phyloP scores from a whole-genome alignment of 2,113 vertebrate species.

The Nyctibius bracteatus region DNA sequence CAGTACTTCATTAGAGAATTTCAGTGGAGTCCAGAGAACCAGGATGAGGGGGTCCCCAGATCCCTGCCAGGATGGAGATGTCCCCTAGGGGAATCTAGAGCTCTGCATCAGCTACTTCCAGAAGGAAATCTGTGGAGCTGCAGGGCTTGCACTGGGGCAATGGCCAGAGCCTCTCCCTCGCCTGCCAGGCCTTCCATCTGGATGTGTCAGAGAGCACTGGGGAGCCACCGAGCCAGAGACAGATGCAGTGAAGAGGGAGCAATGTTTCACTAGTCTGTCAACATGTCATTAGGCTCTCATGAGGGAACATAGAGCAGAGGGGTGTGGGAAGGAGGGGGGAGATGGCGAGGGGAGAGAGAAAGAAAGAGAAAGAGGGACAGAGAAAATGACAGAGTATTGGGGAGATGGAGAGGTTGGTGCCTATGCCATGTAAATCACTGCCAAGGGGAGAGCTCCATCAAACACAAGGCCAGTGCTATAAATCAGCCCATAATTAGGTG shows the following conservation, averaged over 20 bases:
- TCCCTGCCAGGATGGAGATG: not conserved
- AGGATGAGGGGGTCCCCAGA: not conserved
- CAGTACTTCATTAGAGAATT: not conserved
- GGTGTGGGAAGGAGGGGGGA: not conserved
- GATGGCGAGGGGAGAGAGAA: not conserved
- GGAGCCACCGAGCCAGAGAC: slow-evolving; percentile 27
- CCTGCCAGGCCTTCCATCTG: slow-evolving; percentile 57
- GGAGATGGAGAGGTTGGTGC: slow-evolving; percentile 64
- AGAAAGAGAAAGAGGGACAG: not conserved
- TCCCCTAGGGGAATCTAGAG: not conserved
- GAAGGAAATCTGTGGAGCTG: not conserved
- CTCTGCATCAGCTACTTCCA: not conserved
- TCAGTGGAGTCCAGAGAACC: not conserved
- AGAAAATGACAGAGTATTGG: slow-evolving; percentile 44
- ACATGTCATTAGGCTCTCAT: slow-evolving; percentile 65
- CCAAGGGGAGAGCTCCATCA: slow-evolving; percentile 70
- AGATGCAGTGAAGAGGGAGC: slow-evolving; percentile 56
- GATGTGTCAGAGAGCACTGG: slow-evolving; percentile 21
- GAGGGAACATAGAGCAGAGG: slow-evolving; percentile 61
- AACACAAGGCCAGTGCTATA: slow-evolving; percentile 73
- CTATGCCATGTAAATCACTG: slow-evolving; percentile 72
- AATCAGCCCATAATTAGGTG: slow-evolving; percentile 81
- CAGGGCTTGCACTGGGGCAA: not conserved
- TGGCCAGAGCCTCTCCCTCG: not conserved
- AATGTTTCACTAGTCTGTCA: slow-evolving; percentile 65